These are phyloP conservation scores for Drosophila villosipedis DNA, from an alignment of 2,888 invertebrate genomes.

Conservation along the genomic window DNA sequence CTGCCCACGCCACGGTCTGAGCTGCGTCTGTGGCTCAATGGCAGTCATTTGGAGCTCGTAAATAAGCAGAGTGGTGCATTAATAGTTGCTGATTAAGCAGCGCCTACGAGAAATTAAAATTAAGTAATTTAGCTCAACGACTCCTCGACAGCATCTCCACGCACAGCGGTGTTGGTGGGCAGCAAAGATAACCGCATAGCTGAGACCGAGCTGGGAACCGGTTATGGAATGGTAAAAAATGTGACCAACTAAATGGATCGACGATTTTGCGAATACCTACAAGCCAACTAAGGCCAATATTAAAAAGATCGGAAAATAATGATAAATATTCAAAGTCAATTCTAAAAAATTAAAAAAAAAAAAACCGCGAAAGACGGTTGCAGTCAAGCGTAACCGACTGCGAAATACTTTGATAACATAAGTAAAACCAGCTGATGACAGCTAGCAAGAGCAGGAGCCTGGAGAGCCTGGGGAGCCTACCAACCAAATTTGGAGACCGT, in stretches of 20 bases:
- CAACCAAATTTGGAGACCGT: too few species aligned
- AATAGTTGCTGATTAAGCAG: conserved; percentile 85
- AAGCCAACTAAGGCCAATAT: neutral
- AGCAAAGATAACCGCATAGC: neutral
- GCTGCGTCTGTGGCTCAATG: conserved; percentile 50
- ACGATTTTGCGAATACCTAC: neutral
- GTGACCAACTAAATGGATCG: neutral
- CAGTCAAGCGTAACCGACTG: too few species aligned
- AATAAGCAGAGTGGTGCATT: conserved; percentile 84
- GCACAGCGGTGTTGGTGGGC: conserved; percentile 37
- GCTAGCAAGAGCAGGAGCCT: too few species aligned
- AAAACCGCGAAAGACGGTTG: accelerated
- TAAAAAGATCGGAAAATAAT: neutral
- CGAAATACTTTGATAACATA: too few species aligned
- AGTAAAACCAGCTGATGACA: too few species aligned
- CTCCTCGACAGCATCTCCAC: conserved; percentile 9
- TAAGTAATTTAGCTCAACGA: conserved; percentile 70
- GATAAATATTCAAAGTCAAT: neutral
- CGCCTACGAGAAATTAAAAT: conserved; percentile 74
- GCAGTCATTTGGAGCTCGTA: conserved; percentile 83
- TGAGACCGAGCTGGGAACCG: conserved; percentile 24
- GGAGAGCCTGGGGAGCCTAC: too few species aligned
- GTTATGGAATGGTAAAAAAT: conserved; percentile 14
- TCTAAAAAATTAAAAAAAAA: neutral
- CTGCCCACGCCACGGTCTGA: conserved; percentile 21